Evolutionary conservation across 2,888 invertebrate species (phyloP).

Genomic region (Aricia artaxerxes): DNA sequence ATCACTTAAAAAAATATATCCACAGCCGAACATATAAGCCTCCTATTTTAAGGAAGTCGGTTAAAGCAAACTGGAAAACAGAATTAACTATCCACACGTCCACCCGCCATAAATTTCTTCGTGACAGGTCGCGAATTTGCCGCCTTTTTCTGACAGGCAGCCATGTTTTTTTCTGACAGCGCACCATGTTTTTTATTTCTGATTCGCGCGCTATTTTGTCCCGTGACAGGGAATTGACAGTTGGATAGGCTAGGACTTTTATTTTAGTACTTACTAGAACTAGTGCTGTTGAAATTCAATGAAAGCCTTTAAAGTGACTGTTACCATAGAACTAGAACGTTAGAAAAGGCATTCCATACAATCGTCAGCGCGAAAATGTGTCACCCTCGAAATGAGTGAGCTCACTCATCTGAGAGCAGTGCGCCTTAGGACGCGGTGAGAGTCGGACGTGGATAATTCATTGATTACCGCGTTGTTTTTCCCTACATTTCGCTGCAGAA

Average conservation of each 20-base stretch:
- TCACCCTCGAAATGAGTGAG: too few relatives aligned
- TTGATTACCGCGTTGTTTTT: too few relatives aligned
- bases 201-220: background rate
- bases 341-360: too few relatives aligned
- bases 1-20: too few relatives aligned
- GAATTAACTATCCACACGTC: background rate
- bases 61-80: background rate
- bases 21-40: too few relatives aligned
- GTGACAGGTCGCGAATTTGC: conserved; percentile 9
- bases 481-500: too few relatives aligned
- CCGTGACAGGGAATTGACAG: conserved; percentile 4
- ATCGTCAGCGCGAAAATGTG: too few relatives aligned
- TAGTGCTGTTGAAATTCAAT: background rate
- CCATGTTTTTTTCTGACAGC: background rate
- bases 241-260: background rate
- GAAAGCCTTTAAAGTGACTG: background rate
- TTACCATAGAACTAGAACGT: too few relatives aligned
- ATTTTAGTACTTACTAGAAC: background rate
- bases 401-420: too few relatives aligned
- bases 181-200: background rate
- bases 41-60: background rate
- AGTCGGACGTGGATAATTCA: too few relatives aligned
- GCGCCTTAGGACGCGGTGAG: too few relatives aligned
- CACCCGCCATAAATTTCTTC: background rate
- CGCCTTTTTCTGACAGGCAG: background rate